phyloP scores from a whole-genome alignment of 2,888 invertebrate species.

The Laspeyria flexula region DNA sequence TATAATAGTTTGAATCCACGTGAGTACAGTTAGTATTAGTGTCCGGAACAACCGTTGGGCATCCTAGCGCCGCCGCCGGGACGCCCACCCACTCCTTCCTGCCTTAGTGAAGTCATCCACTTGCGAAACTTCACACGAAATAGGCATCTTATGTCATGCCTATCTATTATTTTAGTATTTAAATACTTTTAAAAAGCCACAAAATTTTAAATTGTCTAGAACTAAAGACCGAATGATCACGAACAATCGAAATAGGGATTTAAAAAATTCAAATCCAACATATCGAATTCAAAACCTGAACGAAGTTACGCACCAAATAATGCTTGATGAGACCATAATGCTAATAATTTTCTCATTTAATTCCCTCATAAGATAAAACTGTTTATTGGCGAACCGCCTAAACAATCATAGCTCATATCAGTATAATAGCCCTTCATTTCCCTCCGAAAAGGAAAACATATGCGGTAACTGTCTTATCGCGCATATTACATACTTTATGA shows the following conservation, averaged over 20 bases:
- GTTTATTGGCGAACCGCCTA: neutral
- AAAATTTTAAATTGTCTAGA: too few relatives aligned
- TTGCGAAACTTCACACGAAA: conserved; percentile 41
- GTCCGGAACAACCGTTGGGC: conserved; percentile 32
- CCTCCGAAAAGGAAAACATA: conserved; percentile 4
- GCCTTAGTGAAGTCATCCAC: conserved; percentile 47
- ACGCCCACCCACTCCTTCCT: conserved; percentile 51
- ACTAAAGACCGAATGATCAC: too few relatives aligned
- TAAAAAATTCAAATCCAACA: too few relatives aligned
- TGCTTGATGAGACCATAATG: neutral
- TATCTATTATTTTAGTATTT: conserved; percentile 8
- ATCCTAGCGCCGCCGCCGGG: conserved; percentile 36
- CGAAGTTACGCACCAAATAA: too few relatives aligned
- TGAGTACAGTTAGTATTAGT: conserved; percentile 15
- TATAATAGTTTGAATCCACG: conserved; percentile 3
- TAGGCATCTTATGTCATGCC: conserved; percentile 17
- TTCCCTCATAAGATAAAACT: neutral
- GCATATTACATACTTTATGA: neutral
- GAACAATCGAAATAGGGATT: too few relatives aligned
- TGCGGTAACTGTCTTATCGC: neutral
- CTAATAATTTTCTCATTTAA: neutral
- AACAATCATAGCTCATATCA: neutral
- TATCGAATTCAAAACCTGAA: too few relatives aligned
- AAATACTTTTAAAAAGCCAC: neutral
- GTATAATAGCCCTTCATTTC: neutral